Percentiles rank a stretch among this genome's conserved stretches.
Conservation (phyloP, 2,888 invertebrate species). For the Disparrhopalites patrizii region DNA sequence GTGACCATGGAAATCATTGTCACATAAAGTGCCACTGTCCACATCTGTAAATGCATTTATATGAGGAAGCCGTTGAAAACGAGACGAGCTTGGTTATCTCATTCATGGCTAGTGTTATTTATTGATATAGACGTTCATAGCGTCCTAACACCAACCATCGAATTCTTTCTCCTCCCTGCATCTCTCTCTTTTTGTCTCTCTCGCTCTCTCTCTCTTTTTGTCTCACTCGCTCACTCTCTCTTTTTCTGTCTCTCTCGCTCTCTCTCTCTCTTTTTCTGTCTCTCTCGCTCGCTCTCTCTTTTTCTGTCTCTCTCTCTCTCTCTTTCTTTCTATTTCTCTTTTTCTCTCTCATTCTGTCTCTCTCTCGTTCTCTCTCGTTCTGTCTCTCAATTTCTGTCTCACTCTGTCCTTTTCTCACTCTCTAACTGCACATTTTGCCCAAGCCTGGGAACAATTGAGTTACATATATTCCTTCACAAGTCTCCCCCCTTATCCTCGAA, state of each 20-base stretch:
- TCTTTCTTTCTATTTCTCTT: conserved; percentile 1
- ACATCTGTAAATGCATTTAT: conserved; percentile 24
- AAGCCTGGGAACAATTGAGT: no score
- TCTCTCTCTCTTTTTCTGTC: conserved; percentile 6
- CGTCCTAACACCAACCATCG: neutral
- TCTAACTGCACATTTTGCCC: no score
- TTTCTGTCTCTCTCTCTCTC: no score
- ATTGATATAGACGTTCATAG: conserved; percentile 29
- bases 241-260: conserved; percentile 23
- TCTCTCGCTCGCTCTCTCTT: no score
- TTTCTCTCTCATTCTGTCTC: conserved; percentile 6
- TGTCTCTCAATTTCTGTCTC: conserved; percentile 25
- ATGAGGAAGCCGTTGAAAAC: conserved; percentile 25
- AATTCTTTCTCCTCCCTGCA: neutral
- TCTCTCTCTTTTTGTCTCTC: conserved; percentile 5
- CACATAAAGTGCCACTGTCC: conserved; percentile 19
- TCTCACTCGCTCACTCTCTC: neutral
- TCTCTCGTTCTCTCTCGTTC: conserved; percentile 1
- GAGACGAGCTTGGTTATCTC: conserved; percentile 25
- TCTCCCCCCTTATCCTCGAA: no score
- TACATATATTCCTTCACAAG: no score
- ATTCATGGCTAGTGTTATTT: conserved; percentile 29
- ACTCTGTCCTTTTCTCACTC: no score
- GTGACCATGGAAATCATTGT: conserved; percentile 18
- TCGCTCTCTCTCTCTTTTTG: conserved; percentile 8